These are phyloP conservation scores for Phycodurus eques DNA, from an alignment of 2,113 vertebrate species.

Conservation along the genomic window DNA sequence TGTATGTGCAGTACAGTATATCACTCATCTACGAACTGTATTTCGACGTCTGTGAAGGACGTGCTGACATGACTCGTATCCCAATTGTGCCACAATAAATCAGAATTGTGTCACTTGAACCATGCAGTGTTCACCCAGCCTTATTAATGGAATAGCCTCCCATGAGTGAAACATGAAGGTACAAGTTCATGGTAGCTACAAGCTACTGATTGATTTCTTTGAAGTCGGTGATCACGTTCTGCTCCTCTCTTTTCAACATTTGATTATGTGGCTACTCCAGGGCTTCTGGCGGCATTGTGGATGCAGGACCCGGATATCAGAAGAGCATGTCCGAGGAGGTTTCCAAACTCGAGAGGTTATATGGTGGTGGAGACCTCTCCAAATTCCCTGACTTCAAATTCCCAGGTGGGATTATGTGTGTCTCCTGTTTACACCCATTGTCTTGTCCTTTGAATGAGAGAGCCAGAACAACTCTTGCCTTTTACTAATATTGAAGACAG, in stretches of 20 bases:
- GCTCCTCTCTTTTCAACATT: neutral
- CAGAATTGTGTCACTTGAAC: neutral
- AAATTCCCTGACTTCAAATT: conserved; percentile 91
- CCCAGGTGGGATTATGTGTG: conserved; percentile 72
- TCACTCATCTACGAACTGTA: too few relatives aligned
- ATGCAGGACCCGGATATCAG: conserved; percentile 80
- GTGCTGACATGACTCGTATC: neutral
- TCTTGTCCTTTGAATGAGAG: neutral
- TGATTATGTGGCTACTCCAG: conserved; percentile 57
- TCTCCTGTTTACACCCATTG: neutral
- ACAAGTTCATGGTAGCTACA: neutral
- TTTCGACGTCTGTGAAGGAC: neutral
- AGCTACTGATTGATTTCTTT: neutral
- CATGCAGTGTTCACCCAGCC: neutral
- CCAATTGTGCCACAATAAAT: neutral
- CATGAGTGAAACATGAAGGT: neutral
- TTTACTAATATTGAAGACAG: too few relatives aligned
- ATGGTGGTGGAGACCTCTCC: conserved; percentile 84
- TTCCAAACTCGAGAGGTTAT: conserved; percentile 83
- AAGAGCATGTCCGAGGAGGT: conserved; percentile 83
- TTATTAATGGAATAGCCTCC: neutral
- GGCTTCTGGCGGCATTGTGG: conserved; percentile 81
- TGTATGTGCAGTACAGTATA: too few relatives aligned
- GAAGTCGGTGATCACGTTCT: too few relatives aligned
- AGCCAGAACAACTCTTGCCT: neutral